Evolutionary conservation across 2,113 vertebrate species (phyloP), one percentile per base, ranked within the genome.

Genomic region (Larimichthys polyactis): DNA sequence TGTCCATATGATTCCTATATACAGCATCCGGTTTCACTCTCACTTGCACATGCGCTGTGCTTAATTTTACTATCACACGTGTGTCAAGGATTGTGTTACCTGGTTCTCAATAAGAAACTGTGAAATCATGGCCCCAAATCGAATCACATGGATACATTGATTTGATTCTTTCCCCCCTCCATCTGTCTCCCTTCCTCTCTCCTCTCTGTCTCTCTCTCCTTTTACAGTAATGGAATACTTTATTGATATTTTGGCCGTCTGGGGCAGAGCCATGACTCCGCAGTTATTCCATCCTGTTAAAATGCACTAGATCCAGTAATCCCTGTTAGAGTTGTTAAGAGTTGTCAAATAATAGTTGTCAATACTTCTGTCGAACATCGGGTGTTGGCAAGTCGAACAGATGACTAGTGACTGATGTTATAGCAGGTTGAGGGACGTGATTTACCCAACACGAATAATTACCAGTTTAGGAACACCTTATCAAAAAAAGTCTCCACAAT

Each of bases 161-260:
- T 89, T 84, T 40, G 51, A 81, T 87, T 82, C 59, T 66, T 67
- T 60, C 32, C 6, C 67, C 48, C 71, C 65, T 79, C 81, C 57
- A 67, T 84, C 81, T 85, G 76, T 88, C 76, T 84, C 69, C 81
- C 36, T 60, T 52, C 40, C 75, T 44, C 60, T 85, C 51, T 67
- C 64, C 85, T 82, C 78, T 71, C 63, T 83, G 59, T 78, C 87
- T 85, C 71, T 77, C 79, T 82, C 82, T 84, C 83, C 85, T 88
- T 85, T 89, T 90, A 88, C 90, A 58, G 91, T 93, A 94, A 94
- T 93, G 89, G 89, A 92, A 92, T 88, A 91, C 87, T 82, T 88
- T 92, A 95, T 94, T 94, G 94, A 94, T 83, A 91, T 93, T 88
- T 85, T 67, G 77, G 78, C 51, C 12, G 71, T 92, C 86, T 87